Base-by-base conservation (phyloP, 2,797 vertebrate species). In the Miopithecus talapoin region DNA sequence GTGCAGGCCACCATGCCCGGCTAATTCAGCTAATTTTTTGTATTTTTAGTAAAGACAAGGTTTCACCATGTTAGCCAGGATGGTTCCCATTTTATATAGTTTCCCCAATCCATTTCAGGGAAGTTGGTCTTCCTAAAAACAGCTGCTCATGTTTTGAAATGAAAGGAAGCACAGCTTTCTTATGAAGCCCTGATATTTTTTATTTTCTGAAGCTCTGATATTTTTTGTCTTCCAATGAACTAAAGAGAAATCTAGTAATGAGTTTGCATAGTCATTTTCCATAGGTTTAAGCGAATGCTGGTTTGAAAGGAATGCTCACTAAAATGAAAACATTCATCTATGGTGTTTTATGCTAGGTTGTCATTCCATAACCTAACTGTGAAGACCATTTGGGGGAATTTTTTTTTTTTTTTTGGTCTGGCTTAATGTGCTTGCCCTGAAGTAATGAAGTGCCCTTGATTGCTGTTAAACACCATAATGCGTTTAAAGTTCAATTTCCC, bases 391-490 rank as follows among this genome's bases (percentile, higher is more conserved):
- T 75, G 91, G 98, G 97, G 96, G 96, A 96, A 97, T 68, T 19
- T 68, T 33, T 68, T 33, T 17, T 64, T 87, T 36, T 19, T 68
- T 85, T 87, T n/a, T 7, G 5, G 84, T 57, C 80, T 93, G 97
- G 95, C 98, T 98, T 98, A 97, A 96, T 97, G 97, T 90, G 97
- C 81, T 98, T 97, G 97, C 98, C 98, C 98, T 94, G 59, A 98
- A 97, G 97, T 99, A 99, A 99, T 99, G 98, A 99, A 99, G 98
- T 97, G 98, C 91, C 98, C 99, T 99, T 98, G 99, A 99, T 99
- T 98, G 99, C 98, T 98, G 94, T 98, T 99, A 97, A 96, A 97
- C 96, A 96, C 94, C 97, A 94, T 85, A 97, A 98, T 2, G 4
- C 96, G 84, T 85, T 98, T 98, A 97, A 96, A 98, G 96, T 98